These are phyloP conservation scores for Tragelaphus scriptus DNA, from an alignment of 2,113 vertebrate species.

Conservation along the genomic window DNA sequence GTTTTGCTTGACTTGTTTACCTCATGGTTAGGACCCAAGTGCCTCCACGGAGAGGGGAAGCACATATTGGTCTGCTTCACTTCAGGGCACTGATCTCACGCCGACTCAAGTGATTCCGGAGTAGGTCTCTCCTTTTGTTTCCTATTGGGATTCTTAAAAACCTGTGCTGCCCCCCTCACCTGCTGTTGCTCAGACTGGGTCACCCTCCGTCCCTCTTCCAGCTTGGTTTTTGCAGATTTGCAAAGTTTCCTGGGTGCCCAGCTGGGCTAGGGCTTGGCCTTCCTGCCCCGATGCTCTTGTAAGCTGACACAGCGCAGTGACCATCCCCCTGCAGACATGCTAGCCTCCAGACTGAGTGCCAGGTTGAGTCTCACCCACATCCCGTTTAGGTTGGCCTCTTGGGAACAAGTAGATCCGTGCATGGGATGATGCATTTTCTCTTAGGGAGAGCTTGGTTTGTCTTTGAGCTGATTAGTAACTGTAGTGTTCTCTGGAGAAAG, in stretches of 20 bases:
- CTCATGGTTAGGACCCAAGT: slow-evolving; percentile 66
- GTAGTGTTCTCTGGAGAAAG: slow-evolving; percentile 37
- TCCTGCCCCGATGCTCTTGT: not conserved
- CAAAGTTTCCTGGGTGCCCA: not conserved
- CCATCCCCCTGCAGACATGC: slow-evolving; percentile 6
- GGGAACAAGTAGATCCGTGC: slow-evolving; percentile 32
- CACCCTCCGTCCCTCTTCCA: not conserved
- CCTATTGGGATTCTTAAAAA: not conserved
- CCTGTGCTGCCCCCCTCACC: not conserved
- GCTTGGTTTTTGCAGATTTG: not conserved
- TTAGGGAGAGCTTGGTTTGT: not conserved
- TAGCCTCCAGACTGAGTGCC: slow-evolving; percentile 25
- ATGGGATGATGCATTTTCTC: slow-evolving; percentile 48
- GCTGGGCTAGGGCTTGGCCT: not conserved
- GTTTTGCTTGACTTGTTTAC: slow-evolving; percentile 73
- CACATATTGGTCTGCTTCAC: slow-evolving; percentile 54
- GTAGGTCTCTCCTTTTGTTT: slow-evolving; percentile 31
- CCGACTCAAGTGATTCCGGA: not conserved
- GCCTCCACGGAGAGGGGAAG: slow-evolving; percentile 49
- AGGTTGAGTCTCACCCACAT: slow-evolving; percentile 42
- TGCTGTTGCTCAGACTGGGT: not conserved
- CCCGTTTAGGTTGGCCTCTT: slow-evolving; percentile 17
- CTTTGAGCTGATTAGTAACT: slow-evolving; percentile 41
- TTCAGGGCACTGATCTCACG: slow-evolving; percentile 19
- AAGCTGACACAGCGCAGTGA: not conserved